phyloP scores from a whole-genome alignment of 2,888 invertebrate genomes.

The Pheosia gnoma region DNA sequence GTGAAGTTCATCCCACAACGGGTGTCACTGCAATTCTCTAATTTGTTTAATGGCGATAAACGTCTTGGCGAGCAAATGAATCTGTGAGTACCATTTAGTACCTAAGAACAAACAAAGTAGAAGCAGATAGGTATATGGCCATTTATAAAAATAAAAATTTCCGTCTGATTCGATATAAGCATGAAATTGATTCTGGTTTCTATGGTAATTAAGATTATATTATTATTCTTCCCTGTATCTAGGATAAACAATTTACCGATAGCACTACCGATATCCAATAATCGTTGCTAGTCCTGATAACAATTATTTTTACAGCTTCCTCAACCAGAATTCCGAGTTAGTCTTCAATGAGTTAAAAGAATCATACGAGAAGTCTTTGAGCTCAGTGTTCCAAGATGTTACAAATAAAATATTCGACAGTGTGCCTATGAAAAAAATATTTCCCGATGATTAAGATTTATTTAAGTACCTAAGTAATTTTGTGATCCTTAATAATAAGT shows the following conservation, averaged over 20 bases:
- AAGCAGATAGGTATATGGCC: too few relatives aligned
- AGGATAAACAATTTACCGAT: too few relatives aligned
- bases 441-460: constrained; percentile 67
- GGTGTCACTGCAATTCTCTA: constrained; percentile 86
- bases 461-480: too few relatives aligned
- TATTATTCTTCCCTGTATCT: too few relatives aligned
- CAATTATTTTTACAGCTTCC: constrained; percentile 69
- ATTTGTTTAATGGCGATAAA: constrained; percentile 87
- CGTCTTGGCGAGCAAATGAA: constrained; percentile 86
- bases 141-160: too few relatives aligned
- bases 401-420: constrained; percentile 87
- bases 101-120: too few relatives aligned
- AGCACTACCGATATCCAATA: too few relatives aligned
- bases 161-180: too few relatives aligned
- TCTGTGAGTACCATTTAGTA: constrained; percentile 53
- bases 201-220: too few relatives aligned
- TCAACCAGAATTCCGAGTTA: constrained; percentile 87
- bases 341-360: constrained; percentile 87
- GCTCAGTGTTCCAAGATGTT: constrained; percentile 86
- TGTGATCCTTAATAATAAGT: not conserved
- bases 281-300: not conserved
- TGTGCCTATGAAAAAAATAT: constrained; percentile 87
- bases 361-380: constrained; percentile 88
- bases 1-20: constrained; percentile 86
- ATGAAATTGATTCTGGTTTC: too few relatives aligned